Conservation (phyloP, 92 coral and sea anemone species). For the Micromussa lordhowensis region DNA sequence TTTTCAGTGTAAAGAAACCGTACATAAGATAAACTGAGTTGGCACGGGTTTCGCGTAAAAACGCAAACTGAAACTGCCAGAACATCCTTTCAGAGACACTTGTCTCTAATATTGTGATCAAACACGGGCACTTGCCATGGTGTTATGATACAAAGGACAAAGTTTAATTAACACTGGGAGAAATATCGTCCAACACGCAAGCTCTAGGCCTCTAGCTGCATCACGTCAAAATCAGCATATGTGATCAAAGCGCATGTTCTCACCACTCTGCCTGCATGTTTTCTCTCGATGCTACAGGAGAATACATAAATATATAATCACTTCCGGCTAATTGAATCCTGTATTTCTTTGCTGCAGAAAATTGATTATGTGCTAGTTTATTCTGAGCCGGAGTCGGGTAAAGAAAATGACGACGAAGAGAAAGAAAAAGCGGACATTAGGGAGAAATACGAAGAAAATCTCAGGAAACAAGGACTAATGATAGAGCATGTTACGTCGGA, state of each 20-base stretch:
- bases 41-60: no score
- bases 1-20: no score
- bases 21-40: no score
- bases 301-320: not conserved
- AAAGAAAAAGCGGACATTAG: constrained; percentile 54
- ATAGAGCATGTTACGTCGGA: constrained; percentile 64
- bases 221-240: not conserved
- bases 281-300: not conserved
- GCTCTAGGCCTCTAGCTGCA: no score
- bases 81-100: not conserved
- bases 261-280: not conserved
- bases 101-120: not conserved
- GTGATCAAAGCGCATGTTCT: not conserved
- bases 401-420: constrained; percentile 71
- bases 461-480: constrained; percentile 59
- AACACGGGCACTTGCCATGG: not conserved
- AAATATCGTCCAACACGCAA: not conserved
- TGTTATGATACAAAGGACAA: not conserved
- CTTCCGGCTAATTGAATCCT: not conserved
- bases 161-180: not conserved
- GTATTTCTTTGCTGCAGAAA: constrained; percentile 38
- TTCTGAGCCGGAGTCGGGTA: constrained; percentile 58
- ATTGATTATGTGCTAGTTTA: constrained; percentile 96
- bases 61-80: no score
- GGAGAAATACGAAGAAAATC: constrained; percentile 67